A percentile compares a stretch with the other conserved stretches of the same genome.
Conservation (phyloP, 2,797 vertebrate species). For the Sebastiscus tertius region DNA sequence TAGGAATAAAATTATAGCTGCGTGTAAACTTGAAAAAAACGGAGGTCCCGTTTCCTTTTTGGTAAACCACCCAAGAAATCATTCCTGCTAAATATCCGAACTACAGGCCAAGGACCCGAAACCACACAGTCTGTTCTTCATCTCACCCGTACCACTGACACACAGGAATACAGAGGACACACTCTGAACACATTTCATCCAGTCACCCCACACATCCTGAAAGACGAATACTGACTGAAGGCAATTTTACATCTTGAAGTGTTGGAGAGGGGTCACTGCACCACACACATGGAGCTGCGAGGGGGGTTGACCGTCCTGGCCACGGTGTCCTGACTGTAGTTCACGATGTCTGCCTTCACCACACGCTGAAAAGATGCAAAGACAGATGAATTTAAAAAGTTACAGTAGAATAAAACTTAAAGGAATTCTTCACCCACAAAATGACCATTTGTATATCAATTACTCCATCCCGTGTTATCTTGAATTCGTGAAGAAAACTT, state of each 20-base stretch:
- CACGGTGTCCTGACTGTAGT: conserved; percentile 97
- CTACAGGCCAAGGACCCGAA: conserved; percentile 49
- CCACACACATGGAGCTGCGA: conserved; percentile 95
- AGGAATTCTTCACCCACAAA: not conserved
- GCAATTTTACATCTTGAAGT: conserved; percentile 33
- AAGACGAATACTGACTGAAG: conserved; percentile 73
- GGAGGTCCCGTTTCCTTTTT: conserved; percentile 41
- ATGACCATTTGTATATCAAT: not conserved
- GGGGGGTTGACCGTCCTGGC: conserved; percentile 89
- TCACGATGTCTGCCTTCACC: conserved; percentile 99
- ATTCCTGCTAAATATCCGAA: conserved; percentile 46
- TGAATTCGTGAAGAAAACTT: not conserved
- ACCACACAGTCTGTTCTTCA: conserved; percentile 53
- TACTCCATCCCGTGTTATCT: not conserved
- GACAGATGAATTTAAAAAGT: conserved; percentile 10
- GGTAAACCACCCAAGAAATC: conserved; percentile 39
- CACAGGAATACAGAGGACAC: conserved; percentile 49
- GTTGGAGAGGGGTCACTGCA: conserved; percentile 86
- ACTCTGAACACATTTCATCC: conserved; percentile 27
- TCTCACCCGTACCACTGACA: conserved; percentile 38
- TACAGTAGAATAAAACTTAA: not conserved
- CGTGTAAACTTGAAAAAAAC: conserved; percentile 45
- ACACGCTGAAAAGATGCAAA: conserved; percentile 84
- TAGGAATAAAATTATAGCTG: conserved; percentile 65
- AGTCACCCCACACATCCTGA: conserved; percentile 14